Base-by-base conservation (phyloP, 2,888 invertebrate species). In the Autographa pulchrina region DNA sequence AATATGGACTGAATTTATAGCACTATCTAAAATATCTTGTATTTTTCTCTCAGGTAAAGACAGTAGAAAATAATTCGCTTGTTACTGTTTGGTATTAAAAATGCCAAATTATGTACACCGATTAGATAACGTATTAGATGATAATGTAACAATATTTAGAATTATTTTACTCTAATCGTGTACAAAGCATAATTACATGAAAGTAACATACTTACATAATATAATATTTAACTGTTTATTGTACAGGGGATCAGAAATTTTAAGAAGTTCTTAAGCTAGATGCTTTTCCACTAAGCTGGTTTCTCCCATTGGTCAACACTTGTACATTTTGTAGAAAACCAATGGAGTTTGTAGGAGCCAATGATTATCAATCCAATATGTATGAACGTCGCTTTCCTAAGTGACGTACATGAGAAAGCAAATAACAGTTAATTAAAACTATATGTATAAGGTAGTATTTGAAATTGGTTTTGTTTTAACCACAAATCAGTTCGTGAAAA, bases 41-140 rank as follows among this genome's bases (percentile, higher is more conserved):
- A 77, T 81, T 78, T 83, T 81, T 77, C 48, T 74, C 31, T 54
- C 52, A 61, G 58, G 72, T 70, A 80, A 48, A 62, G 20, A 56
- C 41, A 69, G 75, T 75, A 82, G 79, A 82, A 70, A 73, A 31
- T 74, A 80, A 75, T 78, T 72, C 84, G 63, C 61, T 77, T 61
- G 70, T 65, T 73, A 80, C 83, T 67, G 66, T 78, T 81, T 78
- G 84, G 82, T 75, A 83, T 77, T 83, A 9, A 63, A 72, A 78
- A 82, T 72, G 84, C 74, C 84, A 71, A 63, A 67, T 74, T 77
- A 68, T 83, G 81, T 74, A 81, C 72, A 75, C 72, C 81, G 78
- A 81, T 74, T 81, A 81, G 81, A 59, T 71, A 62, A 68, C 43
- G 48, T 38, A 71, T 65, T 60, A 59, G 58, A 64, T 77, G 66